phyloP scores from a whole-genome alignment of 2,113 vertebrate species.

The Struthio camelus region DNA sequence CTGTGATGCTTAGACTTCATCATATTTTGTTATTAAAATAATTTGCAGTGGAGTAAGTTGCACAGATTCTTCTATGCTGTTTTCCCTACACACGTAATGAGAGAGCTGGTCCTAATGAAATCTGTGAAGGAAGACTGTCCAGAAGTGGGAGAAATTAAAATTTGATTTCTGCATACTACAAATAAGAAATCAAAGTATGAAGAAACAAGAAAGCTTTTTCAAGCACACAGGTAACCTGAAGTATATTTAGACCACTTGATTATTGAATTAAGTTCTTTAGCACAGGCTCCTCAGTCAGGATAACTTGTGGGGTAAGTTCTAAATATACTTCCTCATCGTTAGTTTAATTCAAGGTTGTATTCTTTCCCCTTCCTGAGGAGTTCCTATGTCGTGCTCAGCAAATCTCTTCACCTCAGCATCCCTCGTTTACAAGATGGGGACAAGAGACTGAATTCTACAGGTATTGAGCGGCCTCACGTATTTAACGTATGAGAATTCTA shows the following conservation, averaged over 20 bases:
- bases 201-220: not conserved
- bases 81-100: not conserved
- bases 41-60: not conserved
- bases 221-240: not conserved
- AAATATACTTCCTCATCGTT: not conserved
- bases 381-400: not conserved
- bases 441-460: not conserved
- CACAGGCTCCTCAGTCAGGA: not conserved
- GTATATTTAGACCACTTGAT: not conserved
- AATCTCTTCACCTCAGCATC: not conserved
- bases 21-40: not conserved
- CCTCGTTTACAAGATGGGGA: not conserved
- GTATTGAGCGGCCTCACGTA: not conserved
- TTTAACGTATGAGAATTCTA: not conserved
- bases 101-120: not conserved
- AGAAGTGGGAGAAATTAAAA: too few relatives aligned
- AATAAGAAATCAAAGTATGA: not conserved
- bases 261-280: not conserved
- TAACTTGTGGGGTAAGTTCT: not conserved
- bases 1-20: not conserved
- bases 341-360: too few relatives aligned
- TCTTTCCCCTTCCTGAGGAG: fast-evolving
- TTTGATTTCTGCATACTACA: not conserved
- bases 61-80: not conserved
- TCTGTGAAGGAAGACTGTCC: not conserved